Base-by-base conservation (phyloP, 2,113 vertebrate genomes). In the Heptranchias perlo region DNA sequence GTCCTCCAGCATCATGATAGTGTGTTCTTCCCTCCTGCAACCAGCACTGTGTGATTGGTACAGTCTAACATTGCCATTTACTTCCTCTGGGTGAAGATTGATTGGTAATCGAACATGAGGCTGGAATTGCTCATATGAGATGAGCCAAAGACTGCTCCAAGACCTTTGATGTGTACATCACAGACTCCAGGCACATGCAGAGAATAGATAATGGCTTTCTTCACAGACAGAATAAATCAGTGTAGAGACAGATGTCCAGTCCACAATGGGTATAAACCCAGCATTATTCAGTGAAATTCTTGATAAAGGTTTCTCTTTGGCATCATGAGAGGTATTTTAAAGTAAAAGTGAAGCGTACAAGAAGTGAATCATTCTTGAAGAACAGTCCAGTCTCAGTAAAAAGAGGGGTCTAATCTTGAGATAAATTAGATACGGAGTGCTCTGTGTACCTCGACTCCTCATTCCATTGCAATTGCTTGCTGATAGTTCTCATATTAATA, bases 31-130 rank as follows among this genome's bases (percentile, higher is more conserved):
- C 54, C 89, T 93, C 16, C 14, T n/a, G n/a, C 35, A 39, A 10
- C 54, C 58, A 64, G 4, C n/a, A 61, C 58, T 62, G 35, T 93
- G 35, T 39, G 89, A 93, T 93, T 62, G 31, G 89, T 64, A 39
- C 89, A 93, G 87, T 91, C 87, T 61, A 54, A 35, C 52, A 61
- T 91, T 91, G 54, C 54, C 18, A 8, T 93, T 93, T 61, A 35
- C 89, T 93, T 93, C 78, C 58, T n/a, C 89, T 64, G n/a, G 89
- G 35, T 21, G 18, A 93, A 93, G 89, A 93, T 62, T 93, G 58
- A 62, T 93, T 62, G 31, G 35, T 93, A 93, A 93, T 93, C 58
- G 14, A 93, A 39, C 4, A 0, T 28, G 18, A 39, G 58, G 89
- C 89, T 92, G 31, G 89, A 61, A 35, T 54, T 61, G 54, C 54